phyloP scores from a whole-genome alignment of 1,140 invertebrate genomes.

The Mya arenaria region DNA sequence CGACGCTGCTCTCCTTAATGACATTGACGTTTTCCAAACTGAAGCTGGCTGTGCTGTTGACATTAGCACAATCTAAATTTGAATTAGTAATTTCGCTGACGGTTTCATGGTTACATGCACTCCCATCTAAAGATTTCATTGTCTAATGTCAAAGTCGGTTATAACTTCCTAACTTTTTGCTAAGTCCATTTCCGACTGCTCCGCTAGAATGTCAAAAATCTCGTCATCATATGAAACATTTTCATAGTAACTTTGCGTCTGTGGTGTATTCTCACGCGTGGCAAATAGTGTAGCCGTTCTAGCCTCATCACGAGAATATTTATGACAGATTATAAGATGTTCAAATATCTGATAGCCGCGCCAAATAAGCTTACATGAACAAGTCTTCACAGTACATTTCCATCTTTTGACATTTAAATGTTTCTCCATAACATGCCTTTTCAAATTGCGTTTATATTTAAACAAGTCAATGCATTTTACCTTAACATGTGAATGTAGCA shows the following conservation, averaged over 20 bases:
- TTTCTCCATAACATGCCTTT: too few species aligned
- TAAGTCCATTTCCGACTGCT: neutral
- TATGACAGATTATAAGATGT: neutral
- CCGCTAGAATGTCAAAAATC: neutral
- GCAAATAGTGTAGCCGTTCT: slow-evolving; percentile 19
- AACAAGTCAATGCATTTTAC: too few species aligned
- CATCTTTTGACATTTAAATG: too few species aligned
- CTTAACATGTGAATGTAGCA: too few species aligned
- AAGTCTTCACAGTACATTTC: too few species aligned
- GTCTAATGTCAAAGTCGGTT: slow-evolving; percentile 1
- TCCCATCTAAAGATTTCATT: neutral
- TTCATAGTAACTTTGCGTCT: neutral
- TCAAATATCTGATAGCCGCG: neutral
- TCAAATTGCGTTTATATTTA: too few species aligned
- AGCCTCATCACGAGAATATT: slow-evolving; percentile 14
- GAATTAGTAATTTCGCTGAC: too few species aligned
- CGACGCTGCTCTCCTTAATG: neutral
- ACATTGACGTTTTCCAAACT: neutral
- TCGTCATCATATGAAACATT: neutral
- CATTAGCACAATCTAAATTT: neutral
- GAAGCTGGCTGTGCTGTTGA: neutral
- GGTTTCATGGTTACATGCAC: neutral
- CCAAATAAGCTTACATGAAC: neutral
- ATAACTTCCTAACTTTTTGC: neutral
- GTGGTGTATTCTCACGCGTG: neutral